Evolutionary conservation across 2,888 invertebrate species (phyloP), one percentile per base, ranked within the genome.

Genomic region (Schizotus pectinicornis): DNA sequence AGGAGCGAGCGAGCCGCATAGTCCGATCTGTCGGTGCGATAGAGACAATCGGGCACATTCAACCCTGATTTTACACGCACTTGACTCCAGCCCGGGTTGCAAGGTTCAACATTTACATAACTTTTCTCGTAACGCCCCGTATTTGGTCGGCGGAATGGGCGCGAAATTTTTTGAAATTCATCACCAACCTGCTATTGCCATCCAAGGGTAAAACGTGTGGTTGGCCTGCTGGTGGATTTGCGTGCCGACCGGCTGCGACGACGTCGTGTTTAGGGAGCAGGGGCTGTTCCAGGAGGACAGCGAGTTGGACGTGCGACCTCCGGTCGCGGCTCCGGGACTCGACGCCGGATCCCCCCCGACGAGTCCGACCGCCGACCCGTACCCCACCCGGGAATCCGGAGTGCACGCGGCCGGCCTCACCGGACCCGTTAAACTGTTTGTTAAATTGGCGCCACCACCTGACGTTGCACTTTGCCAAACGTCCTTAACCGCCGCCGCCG

Each of bases 131-230:
- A 64, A 63, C 64, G 61, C 64, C 65, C 61, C 48, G 60, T 62
- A 60, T 64, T 67, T 66, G 64, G 64, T 62, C 55, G 53, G 46
- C 45, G 14, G 11, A 43, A 43, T 43, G n/a, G 45, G 1, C 5
- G 7, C 42, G 14, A 31, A 43, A 43, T 43, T 43, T 30, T 43
- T 53, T 54, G 13, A 45, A 61, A 41, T 41, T 14, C 34, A 62
- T 34, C 70, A 86, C 92, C 89, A 82, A 95, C 95, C 95, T 95
- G 95, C 95, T 86, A 95, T 95, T 83, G 95, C 95, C 95, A 95
- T 95, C 95, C 95, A 95, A 74, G 95, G 95, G 84, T 95, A 95
- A 85, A 95, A 95, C 78, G 94, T 94, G 87, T 95, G 94, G 82
- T 89, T 92, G 81, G 90, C 86, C 83, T 92, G 92, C 82, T 94